Evolutionary conservation across 2,888 invertebrate species (phyloP), one percentile per base, ranked within the genome.

Genomic region (Synergus umbraculus): DNA sequence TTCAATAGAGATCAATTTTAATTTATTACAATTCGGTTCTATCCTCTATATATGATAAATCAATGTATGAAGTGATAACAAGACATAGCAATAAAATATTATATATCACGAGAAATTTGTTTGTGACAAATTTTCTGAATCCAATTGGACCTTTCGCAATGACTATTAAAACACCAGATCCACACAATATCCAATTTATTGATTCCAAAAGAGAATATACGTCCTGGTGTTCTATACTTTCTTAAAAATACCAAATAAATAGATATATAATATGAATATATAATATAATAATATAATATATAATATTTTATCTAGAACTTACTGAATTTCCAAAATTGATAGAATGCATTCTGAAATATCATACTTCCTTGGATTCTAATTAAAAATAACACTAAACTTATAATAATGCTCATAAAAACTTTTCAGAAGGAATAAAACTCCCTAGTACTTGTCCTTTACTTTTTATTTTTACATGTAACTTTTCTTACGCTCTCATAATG

Each of bases 161-260:
- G 3, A 78, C 69, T 37, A 76, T 76, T 15, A 76, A 73, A 65
- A 43, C 49, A 9, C 81, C 81, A 18, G 63, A 49, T 37, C 43
- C 1, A 3, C 77, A 69, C 58, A 65, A 81, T 49, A 78, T 10
- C 80, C 80, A 81, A 1, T 49, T 64, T 0, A 64, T 15, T 10
- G 78, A 81, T 73, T 81, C 81, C 9, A 78, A 22, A 12, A 69
- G 49, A 12, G 76, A 69, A 49, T 69, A 69, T 22, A 69, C 2
- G 13, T 69, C 67, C 46, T 46, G 10, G 12, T 66, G 4, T 44
- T 66, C 18, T 18, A 12, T 18, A 1, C 43, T 43, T 66, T 66
- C 66, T 43, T 41, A 4, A 10, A 15, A 18, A 44, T 66, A 18
- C 10, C 43, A 43, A 66, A 22, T 22, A 1, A 22, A 22, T 22